phyloP scores from a whole-genome alignment of 2,113 vertebrate species.

The Diadophis punctatus region DNA sequence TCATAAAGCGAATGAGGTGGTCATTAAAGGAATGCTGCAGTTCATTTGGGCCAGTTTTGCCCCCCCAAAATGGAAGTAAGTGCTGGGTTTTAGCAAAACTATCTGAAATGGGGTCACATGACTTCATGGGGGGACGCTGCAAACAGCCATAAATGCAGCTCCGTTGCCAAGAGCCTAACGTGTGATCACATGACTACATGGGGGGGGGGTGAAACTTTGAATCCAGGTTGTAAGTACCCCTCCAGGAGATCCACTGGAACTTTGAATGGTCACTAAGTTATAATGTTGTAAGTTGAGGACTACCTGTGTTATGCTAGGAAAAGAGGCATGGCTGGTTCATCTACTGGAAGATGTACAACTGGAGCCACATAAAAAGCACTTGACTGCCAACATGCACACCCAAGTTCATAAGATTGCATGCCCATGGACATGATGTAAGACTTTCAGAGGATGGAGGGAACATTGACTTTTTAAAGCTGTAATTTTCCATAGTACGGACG shows the following conservation, averaged over 20 bases:
- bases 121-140: neutral
- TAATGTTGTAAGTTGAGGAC: neutral
- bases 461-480: neutral
- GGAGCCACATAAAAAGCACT: neutral
- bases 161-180: neutral
- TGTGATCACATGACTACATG: neutral
- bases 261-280: neutral
- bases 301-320: neutral
- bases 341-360: neutral
- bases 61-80: neutral
- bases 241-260: neutral
- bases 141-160: neutral
- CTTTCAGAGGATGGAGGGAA: neutral
- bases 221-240: neutral
- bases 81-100: neutral
- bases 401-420: neutral
- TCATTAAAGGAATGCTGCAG: neutral
- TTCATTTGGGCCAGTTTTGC: neutral
- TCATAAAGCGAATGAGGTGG: neutral
- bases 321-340: neutral
- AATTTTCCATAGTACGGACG: neutral
- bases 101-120: neutral
- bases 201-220: neutral
- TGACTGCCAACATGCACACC: neutral
- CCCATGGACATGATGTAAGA: neutral